A percentile compares a stretch with the other conserved stretches of the same genome.
These are phyloP conservation scores for Cristatella mucedo DNA, from an alignment of 2,888 invertebrate species.

Conservation along the genomic window DNA sequence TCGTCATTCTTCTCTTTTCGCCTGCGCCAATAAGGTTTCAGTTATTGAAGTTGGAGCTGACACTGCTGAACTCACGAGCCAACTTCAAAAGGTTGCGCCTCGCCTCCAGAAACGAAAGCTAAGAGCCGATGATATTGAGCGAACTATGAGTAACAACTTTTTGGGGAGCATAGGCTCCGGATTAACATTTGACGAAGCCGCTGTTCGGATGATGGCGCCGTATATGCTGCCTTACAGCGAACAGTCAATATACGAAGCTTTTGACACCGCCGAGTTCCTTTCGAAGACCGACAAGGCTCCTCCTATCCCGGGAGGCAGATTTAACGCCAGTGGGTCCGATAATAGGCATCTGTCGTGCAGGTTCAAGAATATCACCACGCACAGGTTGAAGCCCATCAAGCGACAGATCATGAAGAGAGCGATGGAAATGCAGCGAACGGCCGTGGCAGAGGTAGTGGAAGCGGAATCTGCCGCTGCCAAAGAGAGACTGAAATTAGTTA, in stretches of 20 bases:
- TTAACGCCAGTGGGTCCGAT: slow-evolving; percentile 21
- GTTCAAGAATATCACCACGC: slow-evolving; percentile 18
- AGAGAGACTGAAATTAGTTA: too few relatives aligned
- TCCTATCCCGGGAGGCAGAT: slow-evolving; percentile 12
- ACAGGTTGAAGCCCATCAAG: slow-evolving; percentile 22
- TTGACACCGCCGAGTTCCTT: slow-evolving; percentile 21
- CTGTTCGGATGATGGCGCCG: slow-evolving; percentile 21
- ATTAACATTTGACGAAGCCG: slow-evolving; percentile 30
- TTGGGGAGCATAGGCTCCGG: slow-evolving; percentile 24
- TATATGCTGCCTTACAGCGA: slow-evolving; percentile 30
- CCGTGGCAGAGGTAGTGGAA: slow-evolving; percentile 9
- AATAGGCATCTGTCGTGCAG: slow-evolving; percentile 25
- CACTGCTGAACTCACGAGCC: slow-evolving; percentile 17
- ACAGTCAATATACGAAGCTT: slow-evolving; percentile 26
- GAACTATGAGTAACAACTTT: slow-evolving; percentile 14
- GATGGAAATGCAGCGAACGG: slow-evolving; percentile 21
- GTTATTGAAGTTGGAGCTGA: slow-evolving; percentile 26
- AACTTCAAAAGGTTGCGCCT: slow-evolving; percentile 9
- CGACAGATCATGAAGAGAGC: slow-evolving; percentile 21
- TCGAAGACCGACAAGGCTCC: slow-evolving; percentile 14
- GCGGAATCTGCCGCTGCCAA: not conserved
- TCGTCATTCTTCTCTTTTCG: slow-evolving; percentile 21
- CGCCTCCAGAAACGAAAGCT: not conserved
- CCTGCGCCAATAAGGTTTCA: slow-evolving; percentile 26
- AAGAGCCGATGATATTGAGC: too few relatives aligned